phyloP scores from a whole-genome alignment of 2,797 vertebrate species.

The Smutsia temminckii region DNA sequence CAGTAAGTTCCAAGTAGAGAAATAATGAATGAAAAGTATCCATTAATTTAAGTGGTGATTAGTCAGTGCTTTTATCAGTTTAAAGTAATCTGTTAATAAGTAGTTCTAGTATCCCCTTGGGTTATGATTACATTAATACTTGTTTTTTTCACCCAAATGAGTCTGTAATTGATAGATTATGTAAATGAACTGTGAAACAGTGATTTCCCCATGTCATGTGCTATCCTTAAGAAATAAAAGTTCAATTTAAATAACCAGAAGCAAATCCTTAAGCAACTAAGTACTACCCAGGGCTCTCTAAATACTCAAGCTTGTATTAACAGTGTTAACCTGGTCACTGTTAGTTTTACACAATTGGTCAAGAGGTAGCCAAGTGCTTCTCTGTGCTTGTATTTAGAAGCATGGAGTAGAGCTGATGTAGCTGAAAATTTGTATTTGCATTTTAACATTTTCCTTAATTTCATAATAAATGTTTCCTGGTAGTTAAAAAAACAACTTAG shows the following conservation, averaged over 20 bases:
- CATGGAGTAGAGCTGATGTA: neutral
- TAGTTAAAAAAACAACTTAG: neutral
- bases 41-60: neutral
- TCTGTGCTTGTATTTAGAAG: neutral
- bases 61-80: neutral
- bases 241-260: neutral
- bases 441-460: constrained; percentile 26
- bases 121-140: constrained; percentile 7
- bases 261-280: neutral
- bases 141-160: neutral
- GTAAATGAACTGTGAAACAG: neutral
- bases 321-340: neutral
- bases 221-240: neutral
- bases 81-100: constrained; percentile 37
- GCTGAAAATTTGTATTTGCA: neutral
- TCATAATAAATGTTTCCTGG: neutral
- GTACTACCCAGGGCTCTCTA: neutral
- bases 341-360: neutral
- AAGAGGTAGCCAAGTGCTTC: neutral
- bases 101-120: neutral
- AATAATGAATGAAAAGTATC: constrained; percentile 7
- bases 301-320: neutral
- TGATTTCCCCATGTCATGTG: neutral
- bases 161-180: neutral
- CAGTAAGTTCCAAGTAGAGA: neutral